phyloP scores from a whole-genome alignment of 1,140 invertebrate species.

The Zaprionus nigranus region DNA sequence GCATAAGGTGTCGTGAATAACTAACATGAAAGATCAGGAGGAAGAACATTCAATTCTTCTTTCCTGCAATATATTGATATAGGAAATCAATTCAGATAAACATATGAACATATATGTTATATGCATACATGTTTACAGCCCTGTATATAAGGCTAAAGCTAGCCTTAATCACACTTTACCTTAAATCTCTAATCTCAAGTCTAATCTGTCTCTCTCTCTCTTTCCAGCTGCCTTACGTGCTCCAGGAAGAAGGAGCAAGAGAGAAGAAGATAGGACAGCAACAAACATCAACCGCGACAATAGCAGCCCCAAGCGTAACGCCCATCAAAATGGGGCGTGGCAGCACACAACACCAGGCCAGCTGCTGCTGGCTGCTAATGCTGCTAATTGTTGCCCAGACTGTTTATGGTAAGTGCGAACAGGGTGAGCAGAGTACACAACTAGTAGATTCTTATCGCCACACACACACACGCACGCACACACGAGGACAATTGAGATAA shows the following conservation, averaged over 20 bases:
- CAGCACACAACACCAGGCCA: conserved; percentile 16
- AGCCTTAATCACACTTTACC: neutral
- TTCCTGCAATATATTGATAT: too few species aligned
- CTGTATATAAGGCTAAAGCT: neutral
- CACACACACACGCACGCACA: conserved; percentile 26
- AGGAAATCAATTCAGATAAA: too few species aligned
- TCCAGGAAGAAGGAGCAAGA: neutral
- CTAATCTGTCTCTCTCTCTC: neutral
- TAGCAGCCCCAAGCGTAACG: neutral
- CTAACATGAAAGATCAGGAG: too few species aligned
- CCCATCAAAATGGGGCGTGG: conserved; percentile 29
- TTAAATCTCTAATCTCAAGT: neutral
- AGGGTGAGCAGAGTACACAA: conserved; percentile 2
- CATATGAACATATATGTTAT: too few species aligned
- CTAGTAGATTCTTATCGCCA: conserved; percentile 39
- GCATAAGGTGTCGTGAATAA: too few species aligned
- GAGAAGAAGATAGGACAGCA: neutral
- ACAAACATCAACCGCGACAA: conserved; percentile 14
- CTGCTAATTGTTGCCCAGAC: conserved; percentile 77
- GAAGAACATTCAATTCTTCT: too few species aligned
- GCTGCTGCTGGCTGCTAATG: conserved; percentile 61
- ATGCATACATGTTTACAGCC: neutral
- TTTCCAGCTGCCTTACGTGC: neutral
- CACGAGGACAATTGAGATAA: conserved; percentile 55
- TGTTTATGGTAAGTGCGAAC: conserved; percentile 74